These are phyloP conservation scores for Drosophila mettleri DNA, from an alignment of 2,888 invertebrate species.

Conservation along the genomic window DNA sequence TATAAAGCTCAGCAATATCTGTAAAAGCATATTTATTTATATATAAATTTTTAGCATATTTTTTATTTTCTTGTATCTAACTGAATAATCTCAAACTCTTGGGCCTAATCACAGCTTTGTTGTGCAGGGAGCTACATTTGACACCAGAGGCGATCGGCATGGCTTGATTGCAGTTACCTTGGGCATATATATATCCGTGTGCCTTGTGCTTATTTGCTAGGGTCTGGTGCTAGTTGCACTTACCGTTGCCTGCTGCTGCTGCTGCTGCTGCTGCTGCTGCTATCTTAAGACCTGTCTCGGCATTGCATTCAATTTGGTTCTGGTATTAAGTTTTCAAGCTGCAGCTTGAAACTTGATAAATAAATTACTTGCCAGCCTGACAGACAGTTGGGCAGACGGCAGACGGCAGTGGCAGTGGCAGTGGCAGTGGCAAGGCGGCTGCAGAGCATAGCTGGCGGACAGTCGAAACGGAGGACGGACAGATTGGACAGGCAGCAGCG, in stretches of 20 bases:
- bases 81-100: neutral
- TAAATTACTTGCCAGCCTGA: slow-evolving; percentile 72
- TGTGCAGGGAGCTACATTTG: neutral
- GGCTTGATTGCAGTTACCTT: slow-evolving; percentile 41
- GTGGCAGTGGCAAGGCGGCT: neutral
- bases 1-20: too few species aligned
- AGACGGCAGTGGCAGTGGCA: neutral
- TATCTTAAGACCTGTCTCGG: slow-evolving; percentile 38
- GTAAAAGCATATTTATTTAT: neutral
- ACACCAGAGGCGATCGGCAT: slow-evolving; percentile 10
- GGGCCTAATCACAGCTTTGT: slow-evolving; percentile 15
- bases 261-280: slow-evolving; percentile 3
- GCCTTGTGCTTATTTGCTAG: slow-evolving; percentile 12
- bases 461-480: neutral
- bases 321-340: slow-evolving; percentile 81
- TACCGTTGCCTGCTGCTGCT: slow-evolving; percentile 2
- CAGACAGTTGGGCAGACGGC: slow-evolving; percentile 14
- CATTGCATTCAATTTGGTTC: slow-evolving; percentile 72
- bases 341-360: slow-evolving; percentile 81
- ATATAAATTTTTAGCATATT: neutral
- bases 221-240: slow-evolving; percentile 12
- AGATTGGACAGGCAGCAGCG: slow-evolving; percentile 6
- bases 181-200: slow-evolving; percentile 8
- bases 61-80: neutral
- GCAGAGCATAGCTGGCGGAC: neutral